Conservation (phyloP, 2,113 vertebrate species). For the Cyprinodon variegatus region DNA sequence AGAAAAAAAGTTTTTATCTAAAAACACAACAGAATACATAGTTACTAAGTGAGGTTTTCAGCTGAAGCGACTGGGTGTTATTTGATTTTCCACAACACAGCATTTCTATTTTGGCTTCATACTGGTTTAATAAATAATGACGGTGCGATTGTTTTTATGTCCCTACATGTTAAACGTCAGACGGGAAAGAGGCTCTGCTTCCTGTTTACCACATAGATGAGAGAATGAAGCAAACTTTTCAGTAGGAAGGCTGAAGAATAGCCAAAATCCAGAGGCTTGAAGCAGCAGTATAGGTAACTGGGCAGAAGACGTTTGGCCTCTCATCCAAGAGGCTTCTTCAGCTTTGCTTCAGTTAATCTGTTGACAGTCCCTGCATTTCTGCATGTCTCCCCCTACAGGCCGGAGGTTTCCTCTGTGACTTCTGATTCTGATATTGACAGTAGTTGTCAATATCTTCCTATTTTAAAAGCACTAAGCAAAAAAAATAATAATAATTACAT, state of each 20-base stretch:
- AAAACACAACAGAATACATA: too few relatives aligned
- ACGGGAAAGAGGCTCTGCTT: background rate
- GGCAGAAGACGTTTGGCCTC: too few relatives aligned
- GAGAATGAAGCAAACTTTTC: background rate
- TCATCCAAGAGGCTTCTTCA: too few relatives aligned
- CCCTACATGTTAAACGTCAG: background rate
- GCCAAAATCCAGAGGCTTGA: background rate
- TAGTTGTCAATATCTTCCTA: constrained; percentile 40
- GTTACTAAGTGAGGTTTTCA: background rate
- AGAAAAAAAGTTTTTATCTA: too few relatives aligned
- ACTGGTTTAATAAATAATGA: background rate
- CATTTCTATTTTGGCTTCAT: background rate
- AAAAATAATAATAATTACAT: constrained; percentile 55
- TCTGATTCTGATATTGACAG: constrained; percentile 11
- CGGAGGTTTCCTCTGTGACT: constrained; percentile 39
- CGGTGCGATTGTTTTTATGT: background rate
- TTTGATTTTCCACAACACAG: background rate
- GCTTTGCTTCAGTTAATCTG: constrained; percentile 8
- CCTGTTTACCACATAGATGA: background rate
- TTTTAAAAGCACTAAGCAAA: constrained; percentile 59
- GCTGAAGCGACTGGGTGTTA: background rate
- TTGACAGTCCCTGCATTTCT: constrained; percentile 58
- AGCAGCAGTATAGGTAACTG: too few relatives aligned
- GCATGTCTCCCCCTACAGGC: constrained; percentile 69
- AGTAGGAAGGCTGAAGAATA: background rate